Conservation (phyloP, 1,140 invertebrate species). For the Melipona quadrifasciata region DNA sequence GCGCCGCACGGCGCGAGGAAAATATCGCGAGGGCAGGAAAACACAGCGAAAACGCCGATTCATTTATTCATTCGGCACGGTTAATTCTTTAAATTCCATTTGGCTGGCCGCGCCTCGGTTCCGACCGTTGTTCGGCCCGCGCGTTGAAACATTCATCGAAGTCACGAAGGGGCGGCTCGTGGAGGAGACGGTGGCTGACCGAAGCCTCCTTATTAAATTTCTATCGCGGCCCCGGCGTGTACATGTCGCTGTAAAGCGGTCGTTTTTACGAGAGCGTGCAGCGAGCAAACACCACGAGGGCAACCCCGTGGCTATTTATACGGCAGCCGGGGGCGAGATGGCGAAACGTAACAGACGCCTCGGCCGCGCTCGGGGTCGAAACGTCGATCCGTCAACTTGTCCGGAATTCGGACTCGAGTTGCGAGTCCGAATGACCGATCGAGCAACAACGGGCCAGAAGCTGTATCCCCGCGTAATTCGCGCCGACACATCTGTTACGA, state of each 20-base stretch:
- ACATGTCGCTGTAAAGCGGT: slow-evolving; percentile 28
- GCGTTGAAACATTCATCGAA: slow-evolving; percentile 27
- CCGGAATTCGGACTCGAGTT: slow-evolving; percentile 25
- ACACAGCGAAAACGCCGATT: not conserved
- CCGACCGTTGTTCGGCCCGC: not conserved
- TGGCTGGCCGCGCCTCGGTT: not conserved
- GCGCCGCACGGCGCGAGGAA: no score
- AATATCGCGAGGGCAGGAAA: not conserved
- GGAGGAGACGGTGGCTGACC: not conserved
- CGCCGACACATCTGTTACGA: slow-evolving; percentile 53
- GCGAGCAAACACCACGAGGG: slow-evolving; percentile 10
- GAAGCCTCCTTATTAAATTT: slow-evolving; percentile 46
- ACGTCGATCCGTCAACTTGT: slow-evolving; percentile 59
- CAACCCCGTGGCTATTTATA: slow-evolving; percentile 26
- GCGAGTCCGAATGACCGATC: slow-evolving; percentile 55
- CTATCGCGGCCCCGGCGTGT: slow-evolving; percentile 27
- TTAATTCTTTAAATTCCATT: slow-evolving; percentile 43
- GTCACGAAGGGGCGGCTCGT: not conserved
- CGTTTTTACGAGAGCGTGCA: slow-evolving; percentile 24
- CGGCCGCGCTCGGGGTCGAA: slow-evolving; percentile 14
- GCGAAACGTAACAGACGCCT: slow-evolving; percentile 5
- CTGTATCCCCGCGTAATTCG: slow-evolving; percentile 50
- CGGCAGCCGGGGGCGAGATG: not conserved
- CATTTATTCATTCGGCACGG: not conserved
- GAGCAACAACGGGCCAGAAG: slow-evolving; percentile 8